Base-by-base conservation (phyloP, 2,888 invertebrate species). In the Nesidiocoris tenuis region DNA sequence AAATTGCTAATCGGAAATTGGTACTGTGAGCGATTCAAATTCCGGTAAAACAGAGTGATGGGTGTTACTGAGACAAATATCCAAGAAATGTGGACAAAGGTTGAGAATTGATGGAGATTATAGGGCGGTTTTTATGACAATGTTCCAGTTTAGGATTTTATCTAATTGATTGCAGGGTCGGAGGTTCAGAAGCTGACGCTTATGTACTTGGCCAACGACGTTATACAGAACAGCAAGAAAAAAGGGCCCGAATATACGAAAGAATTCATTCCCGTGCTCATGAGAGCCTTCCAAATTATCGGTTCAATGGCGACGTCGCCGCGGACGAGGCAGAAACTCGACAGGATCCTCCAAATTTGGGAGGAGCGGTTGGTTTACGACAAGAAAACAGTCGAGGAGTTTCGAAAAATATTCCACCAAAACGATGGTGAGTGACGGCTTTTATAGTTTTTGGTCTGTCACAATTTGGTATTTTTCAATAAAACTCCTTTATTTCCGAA, bases 151-250 rank as follows among this genome's bases (percentile, higher is more conserved):
- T n/a, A n/a, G n/a, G n/a, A n/a, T n/a, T n/a, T n/a, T n/a, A n/a
- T n/a, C n/a, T n/a, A n/a, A n/a, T 82, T 75, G 76, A 67, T 87
- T 87, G 72, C 86, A 96, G 96, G 90, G 1, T 91, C 94, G 83
- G 92, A 93, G 81, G 88, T 87, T 80, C 90, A 92, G 81, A 96
- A 96, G 82, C 86, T 98, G 74, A 96, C 95, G 17, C 94, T 96
- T 82, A 93, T 99, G 91, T 99, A 99, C 84, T 87, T 99, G 81
- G 98, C 98, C 39, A 99, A 99, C 87, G 99, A 99, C 87, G 97
- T 99, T 25, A 96, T 99, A 81, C 99, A 99, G 84, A 99, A 98
- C 82, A 95, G 97, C 83, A 94, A 95, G 84, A 98, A 97, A 84
- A 98, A 98, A 84, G 97, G 96, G 0, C 96, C 96, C 0, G 97